Evolutionary conservation across 2,113 vertebrate genomes (phyloP), one percentile per base, ranked within the genome.

Genomic region (Numida meleagris): DNA sequence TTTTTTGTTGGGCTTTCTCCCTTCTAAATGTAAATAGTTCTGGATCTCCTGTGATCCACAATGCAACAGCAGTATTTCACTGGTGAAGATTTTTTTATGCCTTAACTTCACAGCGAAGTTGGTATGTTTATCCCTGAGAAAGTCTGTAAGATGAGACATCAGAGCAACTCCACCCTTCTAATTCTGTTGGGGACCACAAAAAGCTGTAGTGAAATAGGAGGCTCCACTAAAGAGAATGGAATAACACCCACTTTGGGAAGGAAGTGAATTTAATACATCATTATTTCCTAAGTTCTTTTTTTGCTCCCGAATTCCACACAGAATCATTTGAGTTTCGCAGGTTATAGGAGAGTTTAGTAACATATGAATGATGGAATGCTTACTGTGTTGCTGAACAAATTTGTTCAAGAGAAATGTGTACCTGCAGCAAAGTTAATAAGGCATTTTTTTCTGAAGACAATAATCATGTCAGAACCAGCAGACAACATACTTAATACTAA

Each of bases 401-500:
- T 71, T 70, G 24, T 73, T 63, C 86, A 55, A 80, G 23, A 93
- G 43, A 93, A 96, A 88, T 84, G 66, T 87, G 77, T 66, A 82
- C 86, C 66, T 93, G 53, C 62, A 90, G 82, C 75, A 92, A 90
- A 97, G 96, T 79, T 86, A 95, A 83, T 72, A 90, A 88, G 68
- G 57, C 58, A 63, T 95, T 96, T 90, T 95, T 92, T 71, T 43
- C 78, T 40, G 19, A 94, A 96, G 89, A 90, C 85, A 97, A 74
- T 94, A 97, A 96, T 95, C 78, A 24, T 90, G 93, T 82, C 96
- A 86, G 81, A 86, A 88, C 84, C 78, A 97, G 90, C 62, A 96
- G 82, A 96, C 95, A 97, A 93, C 76, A 88, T 97, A 93, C 96
- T 97, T 96, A 97, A 55, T 82, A 93, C 66, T 97, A 98, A 97